phyloP scores from a whole-genome alignment of 2,797 vertebrate genomes.

The Phalloptychus januarius region DNA sequence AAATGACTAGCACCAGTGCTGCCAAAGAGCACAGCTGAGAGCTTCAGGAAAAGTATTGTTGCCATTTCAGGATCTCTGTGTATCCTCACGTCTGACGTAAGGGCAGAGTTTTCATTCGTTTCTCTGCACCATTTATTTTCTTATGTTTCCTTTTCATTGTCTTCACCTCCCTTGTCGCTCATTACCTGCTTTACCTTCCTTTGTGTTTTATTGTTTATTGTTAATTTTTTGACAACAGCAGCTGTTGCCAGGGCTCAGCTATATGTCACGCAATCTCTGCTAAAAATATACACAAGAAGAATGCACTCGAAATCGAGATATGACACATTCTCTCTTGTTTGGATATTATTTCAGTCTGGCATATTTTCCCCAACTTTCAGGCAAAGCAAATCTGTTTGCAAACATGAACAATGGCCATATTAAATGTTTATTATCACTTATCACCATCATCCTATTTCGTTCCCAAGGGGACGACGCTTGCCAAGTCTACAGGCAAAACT shows the following conservation, averaged over 20 bases:
- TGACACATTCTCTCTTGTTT: not conserved
- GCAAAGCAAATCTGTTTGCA: not conserved
- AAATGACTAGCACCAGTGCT: conserved; percentile 21
- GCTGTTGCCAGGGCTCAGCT: not conserved
- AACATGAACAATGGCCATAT: not conserved
- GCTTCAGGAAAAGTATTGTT: not conserved
- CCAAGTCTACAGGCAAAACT: not conserved
- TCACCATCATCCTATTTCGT: not conserved
- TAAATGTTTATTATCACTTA: not conserved
- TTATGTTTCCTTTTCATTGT: not conserved
- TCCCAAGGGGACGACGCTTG: not conserved
- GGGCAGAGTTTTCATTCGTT: not conserved
- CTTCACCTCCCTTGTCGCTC: not conserved
- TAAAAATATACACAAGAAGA: not conserved
- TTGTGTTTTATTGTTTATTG: not conserved
- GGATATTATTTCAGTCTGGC: not conserved
- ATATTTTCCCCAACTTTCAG: not conserved
- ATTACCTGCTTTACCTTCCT: not conserved
- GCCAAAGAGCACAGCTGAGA: not conserved
- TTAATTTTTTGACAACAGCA: not conserved
- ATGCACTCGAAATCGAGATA: not conserved
- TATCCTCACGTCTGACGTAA: not conserved
- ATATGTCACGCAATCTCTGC: too few relatives aligned
- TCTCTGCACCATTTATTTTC: not conserved
- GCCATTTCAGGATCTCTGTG: not conserved